These are phyloP conservation scores for Erpornis zantholeuca DNA, from an alignment of 2,113 vertebrate species.

Conservation along the genomic window DNA sequence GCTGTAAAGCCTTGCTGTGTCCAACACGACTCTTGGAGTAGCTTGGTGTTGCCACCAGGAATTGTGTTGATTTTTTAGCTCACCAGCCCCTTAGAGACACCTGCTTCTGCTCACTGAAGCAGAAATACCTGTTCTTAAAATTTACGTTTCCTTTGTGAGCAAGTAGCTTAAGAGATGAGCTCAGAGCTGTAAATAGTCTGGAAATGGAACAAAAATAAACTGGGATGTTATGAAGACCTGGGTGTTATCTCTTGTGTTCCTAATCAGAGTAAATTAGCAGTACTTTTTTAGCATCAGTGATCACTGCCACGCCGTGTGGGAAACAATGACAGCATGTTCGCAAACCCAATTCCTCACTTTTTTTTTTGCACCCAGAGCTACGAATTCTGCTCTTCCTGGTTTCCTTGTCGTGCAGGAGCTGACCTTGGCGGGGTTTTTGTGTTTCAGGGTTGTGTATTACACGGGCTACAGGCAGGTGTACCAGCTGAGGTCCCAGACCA, in stretches of 20 bases:
- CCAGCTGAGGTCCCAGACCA: slow-evolving; percentile 67
- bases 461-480: slow-evolving; percentile 84
- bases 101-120: not conserved
- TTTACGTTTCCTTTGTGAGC: not conserved
- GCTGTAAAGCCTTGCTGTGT: not conserved
- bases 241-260: not conserved
- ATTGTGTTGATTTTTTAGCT: not conserved
- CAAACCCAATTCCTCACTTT: not conserved
- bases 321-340: not conserved
- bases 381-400: fast-evolving
- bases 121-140: not conserved
- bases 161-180: not conserved
- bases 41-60: not conserved
- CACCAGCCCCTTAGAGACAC: not conserved
- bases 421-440: not conserved
- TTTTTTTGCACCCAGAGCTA: no score
- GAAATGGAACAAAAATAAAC: not conserved
- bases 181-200: not conserved
- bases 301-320: not conserved
- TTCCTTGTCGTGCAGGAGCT: not conserved
- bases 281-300: not conserved
- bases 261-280: not conserved
- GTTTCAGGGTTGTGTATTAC: slow-evolving; percentile 83
- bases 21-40: not conserved
- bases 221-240: not conserved